These are phyloP conservation scores for Periophthalmodon schlosseri DNA, from an alignment of 2,113 vertebrate species.

Conservation along the genomic window DNA sequence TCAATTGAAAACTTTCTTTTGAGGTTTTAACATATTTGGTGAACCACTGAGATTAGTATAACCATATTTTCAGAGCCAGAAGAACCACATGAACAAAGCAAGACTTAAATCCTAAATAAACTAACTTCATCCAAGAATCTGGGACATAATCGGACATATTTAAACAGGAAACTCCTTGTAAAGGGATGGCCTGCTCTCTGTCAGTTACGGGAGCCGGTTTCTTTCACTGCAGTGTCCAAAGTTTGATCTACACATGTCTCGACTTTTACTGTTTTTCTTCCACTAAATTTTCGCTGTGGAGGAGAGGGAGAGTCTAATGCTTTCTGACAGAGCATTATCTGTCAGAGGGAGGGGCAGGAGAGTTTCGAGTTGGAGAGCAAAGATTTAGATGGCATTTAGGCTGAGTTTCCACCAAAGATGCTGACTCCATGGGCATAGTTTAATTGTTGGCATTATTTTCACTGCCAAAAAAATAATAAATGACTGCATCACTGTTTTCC, in stretches of 20 bases:
- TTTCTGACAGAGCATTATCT: conserved; percentile 61
- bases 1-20: not conserved
- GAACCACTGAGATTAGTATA: not conserved
- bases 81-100: conserved; percentile 2
- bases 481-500: conserved; percentile 55
- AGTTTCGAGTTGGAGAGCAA: conserved; percentile 43
- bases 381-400: conserved; percentile 38
- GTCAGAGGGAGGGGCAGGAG: conserved; percentile 50
- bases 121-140: conserved; percentile 33
- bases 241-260: conserved; percentile 47
- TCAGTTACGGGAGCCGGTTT: conserved; percentile 48
- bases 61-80: not conserved
- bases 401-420: conserved; percentile 55
- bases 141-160: conserved; percentile 38
- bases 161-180: conserved; percentile 72
- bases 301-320: conserved; percentile 51
- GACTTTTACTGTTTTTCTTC: conserved; percentile 3
- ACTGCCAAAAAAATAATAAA: conserved; percentile 24
- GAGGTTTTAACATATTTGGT: not conserved
- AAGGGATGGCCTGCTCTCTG: conserved; percentile 45
- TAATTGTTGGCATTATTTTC: conserved; percentile 20
- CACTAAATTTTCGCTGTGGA: not conserved
- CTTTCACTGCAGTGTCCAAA: conserved; percentile 57
- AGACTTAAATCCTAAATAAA: conserved; percentile 7
- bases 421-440: conserved; percentile 37